Conservation (phyloP, 2,797 vertebrate species). For the Gymnoscopelus braueri region DNA sequence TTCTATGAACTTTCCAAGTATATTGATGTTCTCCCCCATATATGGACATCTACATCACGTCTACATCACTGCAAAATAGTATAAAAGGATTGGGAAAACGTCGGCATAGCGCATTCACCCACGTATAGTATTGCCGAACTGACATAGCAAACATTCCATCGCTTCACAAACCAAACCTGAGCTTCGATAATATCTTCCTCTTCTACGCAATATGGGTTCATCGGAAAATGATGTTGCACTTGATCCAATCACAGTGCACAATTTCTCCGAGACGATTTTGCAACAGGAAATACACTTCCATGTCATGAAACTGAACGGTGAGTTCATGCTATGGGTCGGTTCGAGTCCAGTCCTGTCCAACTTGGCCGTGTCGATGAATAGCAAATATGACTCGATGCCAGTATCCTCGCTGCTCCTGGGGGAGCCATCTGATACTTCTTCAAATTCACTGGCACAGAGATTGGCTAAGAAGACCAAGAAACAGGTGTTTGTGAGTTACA, state of each 20-base stretch:
- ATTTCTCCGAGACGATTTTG: slow-evolving; percentile 87
- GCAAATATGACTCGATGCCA: slow-evolving; percentile 88
- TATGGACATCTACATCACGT: no score
- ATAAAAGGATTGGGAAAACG: no score
- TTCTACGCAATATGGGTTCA: slow-evolving; percentile 30
- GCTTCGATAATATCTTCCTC: no score
- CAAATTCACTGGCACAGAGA: slow-evolving; percentile 87
- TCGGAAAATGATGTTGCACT: slow-evolving; percentile 2
- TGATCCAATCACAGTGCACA: slow-evolving; percentile 81
- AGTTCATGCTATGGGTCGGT: slow-evolving; percentile 94
- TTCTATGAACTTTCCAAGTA: no score
- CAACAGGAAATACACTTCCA: slow-evolving; percentile 90
- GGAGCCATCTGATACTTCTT: slow-evolving; percentile 87
- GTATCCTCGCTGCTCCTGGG: slow-evolving; percentile 88
- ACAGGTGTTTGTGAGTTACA: slow-evolving; percentile 95
- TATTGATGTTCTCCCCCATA: no score
- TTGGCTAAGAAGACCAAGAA: slow-evolving; percentile 96
- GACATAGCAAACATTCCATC: no score
- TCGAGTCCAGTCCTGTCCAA: slow-evolving; percentile 84
- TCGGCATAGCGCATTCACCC: no score
- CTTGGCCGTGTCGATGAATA: slow-evolving; percentile 91
- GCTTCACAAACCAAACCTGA: no score
- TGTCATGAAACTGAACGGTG: slow-evolving; percentile 89
- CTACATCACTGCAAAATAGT: no score
- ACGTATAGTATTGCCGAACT: no score